A percentile compares a stretch with the other conserved stretches of the same genome.
phyloP scores from a whole-genome alignment of 1,140 invertebrate genomes.

The Chironomus striatipennis region DNA sequence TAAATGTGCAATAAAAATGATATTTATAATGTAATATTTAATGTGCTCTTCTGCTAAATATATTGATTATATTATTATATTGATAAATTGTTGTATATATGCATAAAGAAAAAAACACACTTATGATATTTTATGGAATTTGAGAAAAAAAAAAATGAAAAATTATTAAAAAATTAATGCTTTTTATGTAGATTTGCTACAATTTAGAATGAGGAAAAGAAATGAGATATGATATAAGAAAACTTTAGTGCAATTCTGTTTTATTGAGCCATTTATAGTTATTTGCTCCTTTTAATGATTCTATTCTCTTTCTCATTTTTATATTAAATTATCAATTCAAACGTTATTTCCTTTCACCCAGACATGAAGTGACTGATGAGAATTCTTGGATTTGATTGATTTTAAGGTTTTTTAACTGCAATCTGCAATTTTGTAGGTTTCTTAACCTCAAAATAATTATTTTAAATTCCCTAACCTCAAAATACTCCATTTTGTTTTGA shows the following conservation, averaged over 20 bases:
- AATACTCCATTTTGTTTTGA: too few relatives aligned
- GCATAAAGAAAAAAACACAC: background rate
- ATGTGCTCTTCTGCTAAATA: slow-evolving; percentile 2
- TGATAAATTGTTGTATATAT: slow-evolving; percentile 14
- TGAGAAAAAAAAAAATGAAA: slow-evolving; percentile 2
- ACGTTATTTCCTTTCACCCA: too few relatives aligned
- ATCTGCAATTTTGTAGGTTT: too few relatives aligned
- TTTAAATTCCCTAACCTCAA: too few relatives aligned
- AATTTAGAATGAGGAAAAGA: background rate
- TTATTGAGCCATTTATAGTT: background rate
- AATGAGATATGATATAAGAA: background rate
- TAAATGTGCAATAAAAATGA: slow-evolving; percentile 14
- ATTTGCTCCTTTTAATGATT: background rate
- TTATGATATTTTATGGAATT: slow-evolving; percentile 10
- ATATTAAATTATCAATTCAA: too few relatives aligned
- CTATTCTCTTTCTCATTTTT: background rate
- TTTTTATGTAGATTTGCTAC: slow-evolving; percentile 6
- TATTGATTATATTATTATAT: background rate
- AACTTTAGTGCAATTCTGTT: background rate
- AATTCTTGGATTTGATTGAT: too few relatives aligned
- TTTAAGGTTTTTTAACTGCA: too few relatives aligned
- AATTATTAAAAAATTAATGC: too few relatives aligned
- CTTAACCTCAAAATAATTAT: too few relatives aligned
- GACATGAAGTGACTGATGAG: too few relatives aligned
- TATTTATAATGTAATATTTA: slow-evolving; percentile 12